Conservation (phyloP, 2,888 invertebrate genomes). For the Euzophera pinguis region DNA sequence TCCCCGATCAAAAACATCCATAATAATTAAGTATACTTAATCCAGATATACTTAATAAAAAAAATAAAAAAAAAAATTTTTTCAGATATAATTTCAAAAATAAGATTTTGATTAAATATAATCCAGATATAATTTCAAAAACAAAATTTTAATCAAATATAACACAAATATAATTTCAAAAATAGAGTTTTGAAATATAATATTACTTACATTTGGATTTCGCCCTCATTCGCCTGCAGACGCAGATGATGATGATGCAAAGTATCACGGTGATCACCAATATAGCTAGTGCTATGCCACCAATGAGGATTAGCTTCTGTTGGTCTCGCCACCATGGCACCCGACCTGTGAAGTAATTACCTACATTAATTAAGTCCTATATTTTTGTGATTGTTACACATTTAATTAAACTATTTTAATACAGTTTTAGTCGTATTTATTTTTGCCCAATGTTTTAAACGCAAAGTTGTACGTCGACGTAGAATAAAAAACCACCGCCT, state of each 20-base stretch:
- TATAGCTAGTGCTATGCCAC: slow-evolving; percentile 73
- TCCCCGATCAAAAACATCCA: too few relatives aligned
- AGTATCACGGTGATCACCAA: slow-evolving; percentile 84
- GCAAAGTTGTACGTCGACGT: too few relatives aligned
- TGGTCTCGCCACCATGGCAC: slow-evolving; percentile 91
- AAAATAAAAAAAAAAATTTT: too few relatives aligned
- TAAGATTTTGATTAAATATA: background rate
- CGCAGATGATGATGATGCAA: slow-evolving; percentile 91
- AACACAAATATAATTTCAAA: background rate
- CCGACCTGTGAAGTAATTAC: slow-evolving; percentile 79
- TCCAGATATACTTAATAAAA: too few relatives aligned
- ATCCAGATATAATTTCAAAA: background rate
- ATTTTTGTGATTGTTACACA: too few relatives aligned
- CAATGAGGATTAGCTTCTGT: slow-evolving; percentile 87
- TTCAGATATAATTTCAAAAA: too few relatives aligned
- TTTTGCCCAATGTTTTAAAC: too few relatives aligned
- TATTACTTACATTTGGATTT: slow-evolving; percentile 89
- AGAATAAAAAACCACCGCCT: too few relatives aligned
- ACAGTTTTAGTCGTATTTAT: too few relatives aligned
- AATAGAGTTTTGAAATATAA: background rate
- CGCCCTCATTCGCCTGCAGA: slow-evolving; percentile 90
- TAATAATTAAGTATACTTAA: too few relatives aligned
- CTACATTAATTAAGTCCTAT: too few relatives aligned
- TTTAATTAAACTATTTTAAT: too few relatives aligned
- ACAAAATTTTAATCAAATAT: background rate